Evolutionary conservation across 2,797 vertebrate genomes (phyloP), one percentile per base, ranked within the genome.

Genomic region (Gobionotothen gibberifrons): DNA sequence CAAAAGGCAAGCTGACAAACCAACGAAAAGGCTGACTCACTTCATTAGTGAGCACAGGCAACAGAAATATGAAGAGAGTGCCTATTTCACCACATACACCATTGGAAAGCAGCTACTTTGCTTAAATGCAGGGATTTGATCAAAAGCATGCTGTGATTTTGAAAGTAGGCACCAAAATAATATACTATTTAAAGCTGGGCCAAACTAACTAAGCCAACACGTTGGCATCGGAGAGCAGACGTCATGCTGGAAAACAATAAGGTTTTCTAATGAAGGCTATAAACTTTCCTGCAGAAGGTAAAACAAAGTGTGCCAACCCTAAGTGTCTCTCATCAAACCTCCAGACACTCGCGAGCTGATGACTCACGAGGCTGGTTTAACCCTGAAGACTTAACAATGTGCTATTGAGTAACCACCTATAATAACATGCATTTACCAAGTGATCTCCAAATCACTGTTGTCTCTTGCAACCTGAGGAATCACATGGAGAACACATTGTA

Each of bases 371-470:
- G 66, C 68, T 62, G 32, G 15, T 72, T 84, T 77, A 80, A 83
- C 57, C 64, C 64, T 91, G 78, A 92, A 85, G 58, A 88, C 79
- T 90, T 90, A 93, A 93, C 88, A 79, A 90, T 74, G 73, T 81
- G 86, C 81, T 81, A 55, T 53, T 87, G 64, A 87, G 78, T 79
- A 59, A 72, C 76, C 49, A 14, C 68, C 17, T 57, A 40, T 85
- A 89, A 93, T 90, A 88, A 93, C 78, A 81, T 72, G 62, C 81
- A 87, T 91, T 90, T 84, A 80, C 54, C 84, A 77, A 89, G 87
- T 82, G 53, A 81, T 55, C 69, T 62, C 69, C 54, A 80, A 80
- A 88, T 81, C 47, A 63, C 78, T 63, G 65, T 26, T 74, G 73
- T 76, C 32, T 56, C 68, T 71, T 63, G 21, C 9, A 42, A 64